phyloP scores from a whole-genome alignment of 2,888 invertebrate species.

The Blastobasis lacticolella region DNA sequence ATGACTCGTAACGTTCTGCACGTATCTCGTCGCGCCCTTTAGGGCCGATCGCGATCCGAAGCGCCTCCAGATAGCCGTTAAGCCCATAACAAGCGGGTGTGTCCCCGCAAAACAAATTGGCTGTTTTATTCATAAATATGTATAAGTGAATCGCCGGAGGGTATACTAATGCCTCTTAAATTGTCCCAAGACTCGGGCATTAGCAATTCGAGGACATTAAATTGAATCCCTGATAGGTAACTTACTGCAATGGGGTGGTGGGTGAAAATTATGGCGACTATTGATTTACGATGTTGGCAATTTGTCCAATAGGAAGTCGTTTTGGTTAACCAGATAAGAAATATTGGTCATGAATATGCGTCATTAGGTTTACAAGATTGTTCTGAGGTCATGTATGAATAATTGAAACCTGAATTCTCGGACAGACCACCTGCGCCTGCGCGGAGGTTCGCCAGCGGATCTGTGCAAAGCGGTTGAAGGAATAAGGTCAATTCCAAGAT shows the following conservation, averaged over 20 bases:
- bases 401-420: conserved; percentile 6
- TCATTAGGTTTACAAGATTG: conserved; percentile 13
- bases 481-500: too few relatives aligned
- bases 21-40: conserved; percentile 39
- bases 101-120: conserved; percentile 30
- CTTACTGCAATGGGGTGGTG: conserved; percentile 30
- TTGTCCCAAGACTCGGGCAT: conserved; percentile 43
- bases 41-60: conserved; percentile 26
- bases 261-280: conserved; percentile 37
- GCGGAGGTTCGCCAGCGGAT: too few relatives aligned
- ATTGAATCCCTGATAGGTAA: conserved; percentile 47
- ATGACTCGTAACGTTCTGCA: too few relatives aligned
- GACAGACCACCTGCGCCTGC: not conserved
- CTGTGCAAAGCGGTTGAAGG: too few relatives aligned
- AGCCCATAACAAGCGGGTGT: conserved; percentile 25
- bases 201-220: conserved; percentile 47
- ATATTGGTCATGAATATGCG: conserved; percentile 21
- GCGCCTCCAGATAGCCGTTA: conserved; percentile 39
- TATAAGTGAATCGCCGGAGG: conserved; percentile 48
- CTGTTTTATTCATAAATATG: conserved; percentile 59
- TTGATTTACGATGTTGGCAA: conserved; percentile 48
- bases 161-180: conserved; percentile 52
- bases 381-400: conserved; percentile 11
- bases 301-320: conserved; percentile 47
- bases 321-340: conserved; percentile 24